Percentiles rank a stretch among this genome's conserved stretches.
Conservation (phyloP, 2,888 invertebrate species). For the Andricus quercusramuli region DNA sequence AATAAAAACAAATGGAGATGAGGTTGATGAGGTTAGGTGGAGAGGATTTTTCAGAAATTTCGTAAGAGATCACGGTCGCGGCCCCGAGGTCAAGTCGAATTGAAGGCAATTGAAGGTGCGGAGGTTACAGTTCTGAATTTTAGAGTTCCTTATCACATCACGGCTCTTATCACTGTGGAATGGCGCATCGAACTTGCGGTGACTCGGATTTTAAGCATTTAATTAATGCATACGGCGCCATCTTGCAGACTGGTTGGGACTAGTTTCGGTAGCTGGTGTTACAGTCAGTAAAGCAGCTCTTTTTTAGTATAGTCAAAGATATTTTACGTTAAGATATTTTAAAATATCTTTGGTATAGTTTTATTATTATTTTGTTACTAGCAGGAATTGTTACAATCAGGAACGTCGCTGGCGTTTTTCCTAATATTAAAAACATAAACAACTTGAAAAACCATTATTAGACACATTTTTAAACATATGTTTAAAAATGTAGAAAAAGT, state of each 20-base stretch:
- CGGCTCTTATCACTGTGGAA: slow-evolving; percentile 29
- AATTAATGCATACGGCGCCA: neutral
- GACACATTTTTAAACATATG: too few species aligned
- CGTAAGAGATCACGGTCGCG: neutral
- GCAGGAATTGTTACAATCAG: too few species aligned
- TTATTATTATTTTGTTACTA: too few species aligned
- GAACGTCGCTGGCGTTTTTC: too few species aligned
- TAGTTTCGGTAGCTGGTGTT: too few species aligned
- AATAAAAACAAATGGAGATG: slow-evolving; percentile 30
- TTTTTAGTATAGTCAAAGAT: too few species aligned
- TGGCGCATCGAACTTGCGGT: slow-evolving; percentile 26
- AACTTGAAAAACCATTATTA: too few species aligned
- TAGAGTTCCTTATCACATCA: slow-evolving; percentile 25
- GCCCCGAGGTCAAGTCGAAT: neutral
- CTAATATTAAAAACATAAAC: too few species aligned
- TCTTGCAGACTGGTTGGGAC: neutral
- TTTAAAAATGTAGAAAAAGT: too few species aligned
- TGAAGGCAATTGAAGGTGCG: neutral
- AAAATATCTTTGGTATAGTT: too few species aligned
- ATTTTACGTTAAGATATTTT: too few species aligned
- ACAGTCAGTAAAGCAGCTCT: too few species aligned
- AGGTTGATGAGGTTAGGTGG: slow-evolving; percentile 23
- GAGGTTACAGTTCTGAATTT: neutral
- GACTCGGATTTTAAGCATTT: slow-evolving; percentile 18
- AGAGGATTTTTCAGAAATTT: neutral